Percentiles rank a stretch among this genome's conserved stretches.
Evolutionary conservation across 2,888 invertebrate species (phyloP).

Genomic region (Xanthorhoe designata): DNA sequence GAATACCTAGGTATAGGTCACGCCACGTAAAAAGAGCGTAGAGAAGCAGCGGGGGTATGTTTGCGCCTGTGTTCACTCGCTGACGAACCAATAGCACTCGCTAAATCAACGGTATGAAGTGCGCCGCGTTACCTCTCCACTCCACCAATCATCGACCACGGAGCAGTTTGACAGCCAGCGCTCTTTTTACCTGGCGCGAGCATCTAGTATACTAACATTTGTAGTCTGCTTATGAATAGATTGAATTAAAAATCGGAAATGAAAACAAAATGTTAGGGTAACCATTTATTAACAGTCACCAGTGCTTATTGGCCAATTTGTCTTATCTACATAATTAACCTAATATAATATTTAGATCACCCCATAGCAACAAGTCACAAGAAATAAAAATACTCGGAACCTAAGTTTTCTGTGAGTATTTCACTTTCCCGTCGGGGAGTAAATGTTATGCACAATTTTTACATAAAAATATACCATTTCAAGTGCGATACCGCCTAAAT

Average conservation of each 20-base stretch:
- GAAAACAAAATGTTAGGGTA: conserved; percentile 39
- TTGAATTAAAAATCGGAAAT: conserved; percentile 9
- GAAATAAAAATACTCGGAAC: conserved; percentile 39
- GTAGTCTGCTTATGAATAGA: not conserved
- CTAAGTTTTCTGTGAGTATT: conserved; percentile 32
- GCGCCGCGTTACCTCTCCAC: too few species aligned
- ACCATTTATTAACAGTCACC: conserved; percentile 50
- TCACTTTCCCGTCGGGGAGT: conserved; percentile 35
- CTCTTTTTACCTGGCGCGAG: too few species aligned
- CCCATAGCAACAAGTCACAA: conserved; percentile 38
- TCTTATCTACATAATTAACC: conserved; percentile 55
- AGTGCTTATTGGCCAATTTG: conserved; percentile 54
- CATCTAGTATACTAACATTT: too few species aligned
- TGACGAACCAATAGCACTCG: too few species aligned
- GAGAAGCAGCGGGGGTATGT: too few species aligned
- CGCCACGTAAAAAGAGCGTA: too few species aligned
- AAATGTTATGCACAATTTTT: conserved; percentile 49
- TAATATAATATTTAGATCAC: conserved; percentile 45
- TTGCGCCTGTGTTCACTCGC: too few species aligned
- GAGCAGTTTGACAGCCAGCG: too few species aligned
- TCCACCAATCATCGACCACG: too few species aligned
- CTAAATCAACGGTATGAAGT: too few species aligned
- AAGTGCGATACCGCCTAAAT: conserved; percentile 45
- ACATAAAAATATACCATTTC: conserved; percentile 46
- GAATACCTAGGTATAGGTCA: too few species aligned